These are phyloP conservation scores for Tribolium madens DNA, from an alignment of 1,140 invertebrate species.

Conservation along the genomic window DNA sequence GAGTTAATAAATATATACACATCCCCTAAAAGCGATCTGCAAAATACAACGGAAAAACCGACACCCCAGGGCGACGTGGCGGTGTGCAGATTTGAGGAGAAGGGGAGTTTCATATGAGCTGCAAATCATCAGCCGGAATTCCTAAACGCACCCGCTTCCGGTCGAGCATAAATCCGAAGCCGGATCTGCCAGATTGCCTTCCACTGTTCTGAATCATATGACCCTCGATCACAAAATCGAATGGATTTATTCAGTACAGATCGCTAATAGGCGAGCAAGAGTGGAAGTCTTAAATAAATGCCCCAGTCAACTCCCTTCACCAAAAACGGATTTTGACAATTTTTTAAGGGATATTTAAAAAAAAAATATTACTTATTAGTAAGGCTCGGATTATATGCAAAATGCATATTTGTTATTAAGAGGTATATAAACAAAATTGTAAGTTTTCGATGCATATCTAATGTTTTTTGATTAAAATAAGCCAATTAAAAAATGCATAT, in stretches of 20 bases:
- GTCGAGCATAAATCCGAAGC: constrained; percentile 55
- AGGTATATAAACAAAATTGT: too few species aligned
- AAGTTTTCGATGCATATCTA: too few species aligned
- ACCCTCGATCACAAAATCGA: constrained; percentile 5
- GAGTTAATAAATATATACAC: constrained; percentile 57
- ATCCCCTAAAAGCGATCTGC: constrained; percentile 46
- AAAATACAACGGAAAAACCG: constrained; percentile 40
- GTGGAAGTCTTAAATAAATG: not conserved
- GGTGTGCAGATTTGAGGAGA: constrained; percentile 40
- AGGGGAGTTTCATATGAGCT: constrained; percentile 50
- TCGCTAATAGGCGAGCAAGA: not conserved
- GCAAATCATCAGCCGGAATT: constrained; percentile 61
- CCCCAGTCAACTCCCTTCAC: not conserved
- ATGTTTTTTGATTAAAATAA: too few species aligned
- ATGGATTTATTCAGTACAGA: constrained; percentile 21
- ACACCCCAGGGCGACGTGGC: constrained; percentile 39
- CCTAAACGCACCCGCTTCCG: constrained; percentile 60
- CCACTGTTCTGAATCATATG: constrained; percentile 35
- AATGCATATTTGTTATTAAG: too few species aligned
- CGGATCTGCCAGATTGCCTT: constrained; percentile 59
- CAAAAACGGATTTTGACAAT: too few species aligned
- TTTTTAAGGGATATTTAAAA: too few species aligned
- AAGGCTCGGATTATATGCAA: too few species aligned
- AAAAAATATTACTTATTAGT: too few species aligned
- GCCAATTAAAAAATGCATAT: too few species aligned